Percentiles rank a stretch among this genome's conserved stretches.
Conservation (phyloP, 2,113 vertebrate genomes). For the Irena cyanogastra region DNA sequence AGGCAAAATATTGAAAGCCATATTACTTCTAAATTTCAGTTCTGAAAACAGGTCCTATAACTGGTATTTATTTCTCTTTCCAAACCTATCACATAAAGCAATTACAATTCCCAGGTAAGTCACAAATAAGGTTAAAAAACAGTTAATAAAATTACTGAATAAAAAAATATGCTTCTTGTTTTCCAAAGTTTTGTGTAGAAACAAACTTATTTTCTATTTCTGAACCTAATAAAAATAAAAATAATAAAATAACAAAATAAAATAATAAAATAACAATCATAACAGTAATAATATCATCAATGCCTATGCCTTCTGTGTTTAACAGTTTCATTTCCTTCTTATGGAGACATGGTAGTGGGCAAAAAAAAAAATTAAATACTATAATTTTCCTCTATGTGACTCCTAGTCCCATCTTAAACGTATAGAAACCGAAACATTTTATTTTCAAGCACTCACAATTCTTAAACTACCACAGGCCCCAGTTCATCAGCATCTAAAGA, state of each 20-base stretch:
- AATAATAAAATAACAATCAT: not conserved
- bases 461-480: not conserved
- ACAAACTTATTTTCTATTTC: not conserved
- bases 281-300: not conserved
- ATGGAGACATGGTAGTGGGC: rapidly evolving
- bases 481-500: not conserved
- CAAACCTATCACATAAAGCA: not conserved
- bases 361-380: not conserved
- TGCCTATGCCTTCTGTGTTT: not conserved
- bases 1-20: not conserved
- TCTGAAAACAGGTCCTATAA: not conserved
- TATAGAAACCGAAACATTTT: not conserved
- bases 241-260: not conserved
- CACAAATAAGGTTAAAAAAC: not conserved
- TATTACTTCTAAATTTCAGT: not conserved
- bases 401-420: not conserved
- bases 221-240: no score
- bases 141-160: not conserved
- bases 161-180: not conserved
- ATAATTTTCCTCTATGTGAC: not conserved
- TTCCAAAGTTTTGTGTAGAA: not conserved
- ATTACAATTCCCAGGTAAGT: not conserved
- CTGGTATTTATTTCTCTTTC: not conserved
- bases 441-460: not conserved
- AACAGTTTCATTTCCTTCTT: not conserved